phyloP scores from a whole-genome alignment of 2,888 invertebrate species.

The Gortyna flavago region DNA sequence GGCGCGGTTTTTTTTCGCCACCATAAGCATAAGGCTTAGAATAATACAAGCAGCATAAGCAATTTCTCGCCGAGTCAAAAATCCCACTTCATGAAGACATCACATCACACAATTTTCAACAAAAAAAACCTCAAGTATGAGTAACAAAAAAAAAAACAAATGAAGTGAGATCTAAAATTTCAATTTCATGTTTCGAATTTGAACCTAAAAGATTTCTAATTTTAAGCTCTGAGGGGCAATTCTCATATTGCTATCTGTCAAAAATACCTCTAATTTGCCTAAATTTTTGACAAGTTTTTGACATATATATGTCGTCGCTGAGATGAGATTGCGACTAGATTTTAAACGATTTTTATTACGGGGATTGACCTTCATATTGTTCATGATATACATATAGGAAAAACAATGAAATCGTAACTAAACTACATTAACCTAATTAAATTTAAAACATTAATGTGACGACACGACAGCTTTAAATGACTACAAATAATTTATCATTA shows the following conservation, averaged over 20 bases:
- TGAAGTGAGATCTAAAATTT: conserved; percentile 35
- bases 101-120: conserved; percentile 3
- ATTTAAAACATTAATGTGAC: neutral
- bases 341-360: no score
- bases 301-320: neutral
- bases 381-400: neutral
- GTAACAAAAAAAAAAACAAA: conserved; percentile 8
- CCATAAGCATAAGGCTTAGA: neutral
- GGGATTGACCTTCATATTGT: neutral
- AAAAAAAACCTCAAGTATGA: conserved; percentile 2
- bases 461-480: neutral
- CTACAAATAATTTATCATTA: neutral
- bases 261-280: neutral
- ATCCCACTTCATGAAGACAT: neutral
- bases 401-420: conserved; percentile 12
- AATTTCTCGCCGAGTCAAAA: neutral
- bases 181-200: conserved; percentile 11
- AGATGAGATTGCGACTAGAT: neutral
- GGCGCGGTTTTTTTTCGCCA: neutral
- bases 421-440: neutral
- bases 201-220: neutral
- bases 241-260: neutral
- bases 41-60: neutral
- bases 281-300: neutral
- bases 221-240: neutral